Percentiles rank a stretch among this genome's conserved stretches.
phyloP scores from a whole-genome alignment of 1,140 invertebrate species.

The Drosophila malerkotliana region DNA sequence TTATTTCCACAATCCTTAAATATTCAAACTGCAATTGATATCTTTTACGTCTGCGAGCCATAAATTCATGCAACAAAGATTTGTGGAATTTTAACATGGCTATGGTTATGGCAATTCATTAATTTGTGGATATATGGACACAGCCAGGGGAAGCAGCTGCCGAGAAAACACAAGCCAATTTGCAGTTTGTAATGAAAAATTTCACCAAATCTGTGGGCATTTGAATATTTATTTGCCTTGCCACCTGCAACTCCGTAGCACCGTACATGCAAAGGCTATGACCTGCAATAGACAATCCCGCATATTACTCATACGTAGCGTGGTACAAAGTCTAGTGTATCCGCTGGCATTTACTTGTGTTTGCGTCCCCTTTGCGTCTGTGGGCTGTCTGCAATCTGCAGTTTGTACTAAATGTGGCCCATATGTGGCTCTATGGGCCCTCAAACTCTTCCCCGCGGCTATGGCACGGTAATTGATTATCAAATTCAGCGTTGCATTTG shows the following conservation, averaged over 20 bases:
- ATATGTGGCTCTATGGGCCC: slow-evolving; percentile 44
- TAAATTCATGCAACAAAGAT: slow-evolving; percentile 29
- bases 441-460: slow-evolving; percentile 6
- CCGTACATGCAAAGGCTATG: neutral
- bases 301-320: slow-evolving; percentile 47
- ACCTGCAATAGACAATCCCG: slow-evolving; percentile 24
- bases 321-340: slow-evolving; percentile 34
- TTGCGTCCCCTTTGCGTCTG: slow-evolving; percentile 14
- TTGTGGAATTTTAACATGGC: slow-evolving; percentile 36
- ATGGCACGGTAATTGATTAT: slow-evolving; percentile 74
- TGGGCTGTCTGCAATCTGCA: slow-evolving; percentile 40
- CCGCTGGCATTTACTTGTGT: slow-evolving; percentile 44
- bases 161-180: slow-evolving; percentile 63
- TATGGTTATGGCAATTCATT: slow-evolving; percentile 36
- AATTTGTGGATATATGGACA: slow-evolving; percentile 48
- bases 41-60: slow-evolving; percentile 9
- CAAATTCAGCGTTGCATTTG: slow-evolving; percentile 76
- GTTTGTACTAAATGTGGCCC: slow-evolving; percentile 62
- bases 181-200: slow-evolving; percentile 77
- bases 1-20: neutral
- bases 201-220: slow-evolving; percentile 57
- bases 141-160: slow-evolving; percentile 51
- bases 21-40: neutral
- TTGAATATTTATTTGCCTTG: slow-evolving; percentile 65
- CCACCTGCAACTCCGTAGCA: slow-evolving; percentile 32